These are phyloP conservation scores for Eremophila alpestris DNA, from an alignment of 2,797 vertebrate genomes.

Conservation along the genomic window DNA sequence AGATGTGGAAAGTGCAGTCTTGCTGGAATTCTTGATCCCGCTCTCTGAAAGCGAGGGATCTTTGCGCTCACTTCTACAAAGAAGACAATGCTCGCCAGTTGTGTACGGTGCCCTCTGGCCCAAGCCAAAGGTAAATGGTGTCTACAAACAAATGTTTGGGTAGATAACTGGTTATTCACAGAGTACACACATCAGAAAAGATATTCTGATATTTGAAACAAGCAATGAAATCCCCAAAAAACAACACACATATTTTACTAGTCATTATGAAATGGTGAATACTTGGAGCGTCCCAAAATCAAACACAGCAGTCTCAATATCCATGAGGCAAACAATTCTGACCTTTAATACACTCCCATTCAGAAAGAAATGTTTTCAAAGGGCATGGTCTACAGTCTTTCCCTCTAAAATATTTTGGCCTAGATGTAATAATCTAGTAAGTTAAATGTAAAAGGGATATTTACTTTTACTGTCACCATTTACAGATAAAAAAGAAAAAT, in stretches of 20 bases:
- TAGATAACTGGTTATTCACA: background rate
- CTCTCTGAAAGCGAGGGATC: slow-evolving; percentile 85
- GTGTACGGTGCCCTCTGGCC: slow-evolving; percentile 93
- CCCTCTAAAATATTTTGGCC: background rate
- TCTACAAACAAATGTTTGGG: slow-evolving; percentile 74
- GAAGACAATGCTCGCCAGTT: slow-evolving; percentile 91
- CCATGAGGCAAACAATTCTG: background rate
- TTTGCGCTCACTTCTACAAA: slow-evolving; percentile 94
- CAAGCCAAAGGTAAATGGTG: slow-evolving; percentile 94
- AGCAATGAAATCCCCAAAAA: rapidly evolving
- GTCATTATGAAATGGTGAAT: background rate
- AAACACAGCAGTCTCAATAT: background rate
- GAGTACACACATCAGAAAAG: rapidly evolving
- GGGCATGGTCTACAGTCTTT: background rate
- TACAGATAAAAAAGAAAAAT: background rate
- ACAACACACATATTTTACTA: background rate
- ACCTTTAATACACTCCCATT: background rate
- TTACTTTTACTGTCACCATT: background rate
- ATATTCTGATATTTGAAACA: background rate
- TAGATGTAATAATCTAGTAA: background rate
- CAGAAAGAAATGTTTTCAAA: background rate
- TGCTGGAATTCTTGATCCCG: slow-evolving; percentile 82
- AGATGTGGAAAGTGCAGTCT: slow-evolving; percentile 81
- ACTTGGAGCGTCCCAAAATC: background rate
- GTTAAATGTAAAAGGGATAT: background rate